Base-by-base conservation (phyloP, 2,113 vertebrate species). In the Brachirus orientalis region DNA sequence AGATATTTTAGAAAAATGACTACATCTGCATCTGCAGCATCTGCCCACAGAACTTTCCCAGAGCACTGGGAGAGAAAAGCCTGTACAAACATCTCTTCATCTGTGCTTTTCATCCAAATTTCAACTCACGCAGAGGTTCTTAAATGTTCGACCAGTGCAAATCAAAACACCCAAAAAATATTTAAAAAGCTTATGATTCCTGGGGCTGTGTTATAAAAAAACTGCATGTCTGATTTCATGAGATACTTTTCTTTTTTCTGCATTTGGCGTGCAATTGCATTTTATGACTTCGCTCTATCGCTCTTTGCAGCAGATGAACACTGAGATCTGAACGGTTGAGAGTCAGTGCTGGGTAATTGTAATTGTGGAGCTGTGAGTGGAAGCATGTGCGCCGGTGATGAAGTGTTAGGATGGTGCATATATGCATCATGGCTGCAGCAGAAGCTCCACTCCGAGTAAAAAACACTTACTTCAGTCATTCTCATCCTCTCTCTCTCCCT, bases 251-350 rank as follows among this genome's bases (percentile, higher is more conserved):
- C 1, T 13, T 45, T 44, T 45, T 8, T 41, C 2, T 44, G n/a
- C 16, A 69, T 41, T 37, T 7, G 56, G 17, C 5, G 1, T 63
- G 69, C 43, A 61, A 61, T 45, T 44, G 40, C 38, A 36, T 38
- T 69, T 67, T 40, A 57, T 10, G 36, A 37, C 77, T 13, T 22
- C 57, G n/a, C 56, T 43, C 36, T 54, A 52, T 55, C 53, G 17
- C 47, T 35, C 17, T 13, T 11, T 40, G 58, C 68, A 56, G 79
- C 83, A 87, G 88, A 89, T 87, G 85, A 79, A 80, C 63, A 10
- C 43, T 19, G 73, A 73, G 68, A 73, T 82, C 68, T 37, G 78
- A 85, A 74, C 85, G 82, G 69, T 86, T 75, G 86, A 82, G 83
- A 67, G 57, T 83, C 59, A 1, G 20, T 47, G 60, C 47, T 40